These are phyloP conservation scores for Geopemphigus sp. DNA, from an alignment of 1,140 invertebrate species.

Conservation along the genomic window DNA sequence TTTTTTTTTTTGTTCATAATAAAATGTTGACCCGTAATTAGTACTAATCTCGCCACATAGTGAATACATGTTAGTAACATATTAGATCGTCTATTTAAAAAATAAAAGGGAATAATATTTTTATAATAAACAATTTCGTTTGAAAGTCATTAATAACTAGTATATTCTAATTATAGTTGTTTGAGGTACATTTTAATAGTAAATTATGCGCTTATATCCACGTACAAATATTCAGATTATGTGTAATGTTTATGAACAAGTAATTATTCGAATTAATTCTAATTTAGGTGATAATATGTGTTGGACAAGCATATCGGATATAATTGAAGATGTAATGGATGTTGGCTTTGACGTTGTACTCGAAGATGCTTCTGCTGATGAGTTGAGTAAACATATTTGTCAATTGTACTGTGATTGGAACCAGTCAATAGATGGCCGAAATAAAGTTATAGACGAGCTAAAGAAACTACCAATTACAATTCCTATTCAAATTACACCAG, in stretches of 20 bases:
- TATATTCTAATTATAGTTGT: not conserved
- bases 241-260: too few relatives aligned
- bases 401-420: constrained; percentile 22
- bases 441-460: constrained; percentile 31
- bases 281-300: constrained; percentile 18
- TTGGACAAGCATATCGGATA: constrained; percentile 38
- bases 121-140: too few relatives aligned
- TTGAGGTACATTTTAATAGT: not conserved
- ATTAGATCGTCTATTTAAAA: too few relatives aligned
- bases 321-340: constrained; percentile 45
- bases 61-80: too few relatives aligned
- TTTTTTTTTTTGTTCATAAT: too few relatives aligned
- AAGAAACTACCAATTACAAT: constrained; percentile 2
- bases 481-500: constrained; percentile 30
- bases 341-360: constrained; percentile 39
- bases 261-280: not conserved
- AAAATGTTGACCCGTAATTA: too few relatives aligned
- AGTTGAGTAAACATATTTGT: constrained; percentile 37
- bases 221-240: not conserved
- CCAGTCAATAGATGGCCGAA: not conserved
- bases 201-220: not conserved
- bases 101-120: too few relatives aligned
- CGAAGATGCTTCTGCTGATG: constrained; percentile 38
- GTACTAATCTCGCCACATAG: too few relatives aligned
- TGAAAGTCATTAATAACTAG: not conserved